These are phyloP conservation scores for Rotaria macrura DNA, from an alignment of 2,888 invertebrate species.

Conservation along the genomic window DNA sequence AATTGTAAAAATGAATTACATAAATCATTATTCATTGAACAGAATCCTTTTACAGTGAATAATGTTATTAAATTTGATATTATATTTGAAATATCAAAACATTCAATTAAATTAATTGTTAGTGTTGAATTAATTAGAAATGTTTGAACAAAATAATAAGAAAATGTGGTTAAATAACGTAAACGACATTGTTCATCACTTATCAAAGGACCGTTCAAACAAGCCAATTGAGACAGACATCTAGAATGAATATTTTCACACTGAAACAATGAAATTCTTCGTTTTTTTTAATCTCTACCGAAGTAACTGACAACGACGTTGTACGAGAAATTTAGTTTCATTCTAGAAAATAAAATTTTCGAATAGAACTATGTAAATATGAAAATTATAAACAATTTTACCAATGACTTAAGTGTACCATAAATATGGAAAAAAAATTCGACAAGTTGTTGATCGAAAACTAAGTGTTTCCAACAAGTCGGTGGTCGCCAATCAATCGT, in stretches of 20 bases:
- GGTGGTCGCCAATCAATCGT: not conserved
- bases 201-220: not conserved
- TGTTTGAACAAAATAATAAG: not conserved
- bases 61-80: not conserved
- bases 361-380: no score
- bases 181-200: not conserved
- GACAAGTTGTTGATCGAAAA: not conserved
- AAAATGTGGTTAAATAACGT: slow-evolving; percentile 13
- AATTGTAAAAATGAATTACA: not conserved
- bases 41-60: not conserved
- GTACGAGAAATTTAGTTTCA: not conserved
- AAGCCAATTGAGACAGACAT: not conserved
- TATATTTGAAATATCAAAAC: not conserved
- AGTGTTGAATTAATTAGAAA: not conserved
- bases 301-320: not conserved
- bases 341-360: not conserved
- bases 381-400: no score
- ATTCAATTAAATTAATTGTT: not conserved
- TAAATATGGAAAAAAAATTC: slow-evolving; percentile 6
- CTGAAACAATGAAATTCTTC: no score
- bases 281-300: no score
- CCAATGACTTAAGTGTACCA: not conserved
- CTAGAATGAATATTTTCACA: not conserved
- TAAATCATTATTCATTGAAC: not conserved
- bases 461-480: not conserved